A percentile compares a stretch with the other conserved stretches of the same genome.
These are phyloP conservation scores for Semicossyphus pulcher DNA, from an alignment of 2,113 vertebrate species.

Conservation along the genomic window DNA sequence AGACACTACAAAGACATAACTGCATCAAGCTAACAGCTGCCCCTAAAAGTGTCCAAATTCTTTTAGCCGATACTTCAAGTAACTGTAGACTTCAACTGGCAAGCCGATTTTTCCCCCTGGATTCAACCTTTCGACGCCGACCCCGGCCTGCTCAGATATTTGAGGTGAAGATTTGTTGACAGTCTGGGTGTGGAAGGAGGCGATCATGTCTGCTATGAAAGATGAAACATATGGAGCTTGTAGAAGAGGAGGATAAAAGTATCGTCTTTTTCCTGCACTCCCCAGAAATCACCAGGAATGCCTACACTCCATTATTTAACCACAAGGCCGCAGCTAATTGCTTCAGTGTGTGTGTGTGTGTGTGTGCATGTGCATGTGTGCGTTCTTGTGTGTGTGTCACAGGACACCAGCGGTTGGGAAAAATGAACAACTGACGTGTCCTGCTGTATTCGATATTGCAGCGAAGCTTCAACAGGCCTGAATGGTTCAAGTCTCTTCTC, in stretches of 20 bases:
- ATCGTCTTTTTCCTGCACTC: constrained; percentile 66
- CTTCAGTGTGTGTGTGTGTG: constrained; percentile 70
- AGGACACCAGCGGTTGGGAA: constrained; percentile 64
- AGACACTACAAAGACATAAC: background rate
- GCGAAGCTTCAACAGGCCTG: constrained; percentile 15
- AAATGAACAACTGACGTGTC: constrained; percentile 63
- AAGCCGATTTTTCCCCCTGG: background rate
- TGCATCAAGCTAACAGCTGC: background rate
- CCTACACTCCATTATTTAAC: constrained; percentile 69
- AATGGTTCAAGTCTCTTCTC: background rate
- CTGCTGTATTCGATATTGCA: constrained; percentile 53
- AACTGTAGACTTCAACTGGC: constrained; percentile 12
- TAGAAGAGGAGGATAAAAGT: constrained; percentile 65
- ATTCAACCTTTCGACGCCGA: constrained; percentile 12
- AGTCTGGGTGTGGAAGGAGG: constrained; percentile 57
- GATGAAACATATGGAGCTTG: constrained; percentile 63
- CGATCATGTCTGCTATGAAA: constrained; percentile 48
- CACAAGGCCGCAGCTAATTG: constrained; percentile 79
- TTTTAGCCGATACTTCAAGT: constrained; percentile 22
- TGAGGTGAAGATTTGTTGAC: constrained; percentile 58
- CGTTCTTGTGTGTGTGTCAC: constrained; percentile 31
- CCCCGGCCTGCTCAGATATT: constrained; percentile 44
- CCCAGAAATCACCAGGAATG: constrained; percentile 71
- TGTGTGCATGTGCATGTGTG: constrained; percentile 25
- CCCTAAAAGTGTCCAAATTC: background rate